These are phyloP conservation scores for Galleria mellonella DNA, from an alignment of 1,140 invertebrate genomes.

Conservation along the genomic window DNA sequence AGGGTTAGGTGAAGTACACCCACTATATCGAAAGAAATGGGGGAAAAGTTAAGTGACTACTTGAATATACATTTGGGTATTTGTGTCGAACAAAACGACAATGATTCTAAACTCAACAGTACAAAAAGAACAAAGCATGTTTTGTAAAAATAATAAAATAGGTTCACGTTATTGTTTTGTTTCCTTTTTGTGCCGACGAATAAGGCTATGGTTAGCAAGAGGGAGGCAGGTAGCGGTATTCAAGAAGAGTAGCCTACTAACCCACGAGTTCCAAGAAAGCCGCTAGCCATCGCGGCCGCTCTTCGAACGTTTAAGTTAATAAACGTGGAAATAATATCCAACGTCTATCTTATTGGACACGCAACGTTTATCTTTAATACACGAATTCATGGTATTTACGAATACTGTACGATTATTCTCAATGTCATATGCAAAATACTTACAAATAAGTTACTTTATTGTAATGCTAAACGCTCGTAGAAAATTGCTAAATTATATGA, in stretches of 20 bases:
- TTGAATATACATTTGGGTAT: too few relatives aligned
- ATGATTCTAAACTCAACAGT: too few relatives aligned
- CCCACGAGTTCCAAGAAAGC: conserved; percentile 40
- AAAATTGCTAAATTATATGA: too few relatives aligned
- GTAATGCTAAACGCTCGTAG: too few relatives aligned
- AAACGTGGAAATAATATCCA: conserved; percentile 14
- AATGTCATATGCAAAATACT: too few relatives aligned
- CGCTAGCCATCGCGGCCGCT: conserved; percentile 13
- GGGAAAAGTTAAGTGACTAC: conserved; percentile 2
- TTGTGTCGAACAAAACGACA: too few relatives aligned
- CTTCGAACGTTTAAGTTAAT: conserved; percentile 12
- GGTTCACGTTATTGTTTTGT: too few relatives aligned
- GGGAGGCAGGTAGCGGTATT: conserved; percentile 22
- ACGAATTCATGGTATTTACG: not conserved
- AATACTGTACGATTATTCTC: too few relatives aligned
- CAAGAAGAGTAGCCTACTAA: conserved; percentile 28
- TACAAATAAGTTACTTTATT: too few relatives aligned
- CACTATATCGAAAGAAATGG: not conserved
- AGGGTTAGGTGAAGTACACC: not conserved
- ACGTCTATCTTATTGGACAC: conserved; percentile 6
- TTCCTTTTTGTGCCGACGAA: not conserved
- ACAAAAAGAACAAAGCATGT: too few relatives aligned
- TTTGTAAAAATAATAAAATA: too few relatives aligned
- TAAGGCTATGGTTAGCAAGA: conserved; percentile 3
- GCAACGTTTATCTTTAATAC: conserved; percentile 3